Base-by-base conservation (phyloP, 2,797 vertebrate species). In the Amphiprion clarkii region DNA sequence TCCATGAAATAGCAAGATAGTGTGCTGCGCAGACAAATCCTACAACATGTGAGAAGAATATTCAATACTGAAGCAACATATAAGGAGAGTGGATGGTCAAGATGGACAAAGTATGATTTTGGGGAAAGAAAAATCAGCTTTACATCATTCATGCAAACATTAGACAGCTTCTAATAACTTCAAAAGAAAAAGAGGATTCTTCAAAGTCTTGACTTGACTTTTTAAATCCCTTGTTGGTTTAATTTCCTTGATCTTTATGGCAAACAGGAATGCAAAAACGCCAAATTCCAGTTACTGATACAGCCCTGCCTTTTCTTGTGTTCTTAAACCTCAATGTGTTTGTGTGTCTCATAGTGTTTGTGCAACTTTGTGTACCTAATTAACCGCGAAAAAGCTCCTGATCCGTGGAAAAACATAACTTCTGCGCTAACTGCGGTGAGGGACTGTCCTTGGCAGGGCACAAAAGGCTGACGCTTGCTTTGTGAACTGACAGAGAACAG, bases 391-490 rank as follows among this genome's bases (percentile, higher is more conserved):
- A 71, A 69, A 52, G 54, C 69, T 25, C 17, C 54, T 71, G 62
- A 76, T 82, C 65, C 62, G 2, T 31, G 48, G 17, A 40, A 65
- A 79, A 78, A 60, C 68, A 67, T 0, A 31, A 59, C 60, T 69
- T 61, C 39, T 27, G 21, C 17, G 65, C 44, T 21, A 55, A 54
- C 58, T 25, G 14, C 52, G 17, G 62, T 6, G 13, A 4, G 9
- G 14, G 19, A 29, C 33, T 39, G 83, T 87, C 82, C 85, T 91
- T 87, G 82, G 39, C 40, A 12, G 6, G 36, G 5, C 55, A 67
- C 53, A 80, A 81, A 88, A 61, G 27, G 83, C 89, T 71, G 83
- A 85, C 40, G 39, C 44, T 44, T 42, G 53, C 67, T 75, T 59
- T 75, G 73, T 81, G 67, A 74, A 29, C 19, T 54, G 64, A 76